phyloP scores from a whole-genome alignment of 2,888 invertebrate genomes.

The Lithosia quadra region DNA sequence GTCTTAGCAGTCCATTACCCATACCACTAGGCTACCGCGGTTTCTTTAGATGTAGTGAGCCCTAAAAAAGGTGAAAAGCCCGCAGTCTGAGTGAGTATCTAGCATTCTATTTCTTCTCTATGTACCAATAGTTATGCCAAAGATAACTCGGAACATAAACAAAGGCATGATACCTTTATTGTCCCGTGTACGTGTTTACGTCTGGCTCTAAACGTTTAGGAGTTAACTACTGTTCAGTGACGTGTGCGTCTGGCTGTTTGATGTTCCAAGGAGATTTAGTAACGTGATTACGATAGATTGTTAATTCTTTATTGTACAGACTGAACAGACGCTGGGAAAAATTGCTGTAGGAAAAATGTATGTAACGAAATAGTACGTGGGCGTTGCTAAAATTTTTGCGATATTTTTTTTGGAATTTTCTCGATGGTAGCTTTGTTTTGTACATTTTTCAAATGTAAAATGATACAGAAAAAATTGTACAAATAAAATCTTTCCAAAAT shows the following conservation, averaged over 20 bases:
- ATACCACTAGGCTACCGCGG: too few relatives aligned
- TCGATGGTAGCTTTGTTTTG: background rate
- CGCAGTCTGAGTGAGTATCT: too few relatives aligned
- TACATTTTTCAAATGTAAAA: background rate
- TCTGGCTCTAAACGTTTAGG: constrained; percentile 12
- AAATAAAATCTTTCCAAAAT: background rate
- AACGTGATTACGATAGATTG: background rate
- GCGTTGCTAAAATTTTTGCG: background rate
- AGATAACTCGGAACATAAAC: constrained; percentile 3
- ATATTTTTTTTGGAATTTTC: background rate
- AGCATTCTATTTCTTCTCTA: background rate
- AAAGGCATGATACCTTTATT: constrained; percentile 12
- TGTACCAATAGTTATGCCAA: background rate
- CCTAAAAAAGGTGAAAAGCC: too few relatives aligned
- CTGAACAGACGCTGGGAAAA: background rate
- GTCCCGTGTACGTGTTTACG: constrained; percentile 11
- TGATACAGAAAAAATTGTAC: background rate
- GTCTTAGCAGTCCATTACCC: too few relatives aligned
- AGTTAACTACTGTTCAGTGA: background rate
- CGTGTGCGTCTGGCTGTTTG: background rate
- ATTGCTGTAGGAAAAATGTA: background rate
- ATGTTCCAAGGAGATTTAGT: background rate
- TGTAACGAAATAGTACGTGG: background rate
- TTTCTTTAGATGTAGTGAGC: too few relatives aligned
- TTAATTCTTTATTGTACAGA: constrained; percentile 1